Conservation (phyloP, 2,888 invertebrate genomes). For the Drosophila quasianomalipes region DNA sequence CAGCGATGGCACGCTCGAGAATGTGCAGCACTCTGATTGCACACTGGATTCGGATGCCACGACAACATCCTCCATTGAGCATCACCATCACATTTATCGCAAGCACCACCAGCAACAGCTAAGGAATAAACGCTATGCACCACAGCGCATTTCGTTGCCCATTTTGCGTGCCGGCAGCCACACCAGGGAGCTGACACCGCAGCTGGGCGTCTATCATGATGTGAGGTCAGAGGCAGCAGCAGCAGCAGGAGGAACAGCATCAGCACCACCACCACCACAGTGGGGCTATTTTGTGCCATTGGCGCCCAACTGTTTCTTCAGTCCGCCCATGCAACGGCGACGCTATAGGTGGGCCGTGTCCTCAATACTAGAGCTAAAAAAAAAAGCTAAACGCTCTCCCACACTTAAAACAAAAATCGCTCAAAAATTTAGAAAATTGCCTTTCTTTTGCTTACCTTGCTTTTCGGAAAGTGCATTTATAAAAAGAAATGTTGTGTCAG, state of each 20-base stretch:
- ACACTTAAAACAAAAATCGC: not conserved
- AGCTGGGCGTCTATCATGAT: conserved; percentile 79
- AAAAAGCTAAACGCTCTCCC: not conserved
- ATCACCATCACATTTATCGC: conserved; percentile 70
- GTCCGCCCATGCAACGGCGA: conserved; percentile 83
- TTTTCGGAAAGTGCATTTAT: not conserved
- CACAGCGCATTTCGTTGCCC: conserved; percentile 72
- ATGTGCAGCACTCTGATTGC: conserved; percentile 60
- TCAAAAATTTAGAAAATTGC: not conserved
- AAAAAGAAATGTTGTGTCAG: not conserved
- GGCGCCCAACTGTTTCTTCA: conserved; percentile 85
- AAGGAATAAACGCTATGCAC: conserved; percentile 50
- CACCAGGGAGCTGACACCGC: conserved; percentile 65
- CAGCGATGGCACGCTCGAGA: conserved; percentile 62
- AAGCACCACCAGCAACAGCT: conserved; percentile 46
- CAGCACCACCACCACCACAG: conserved; percentile 83
- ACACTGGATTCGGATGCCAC: conserved; percentile 73
- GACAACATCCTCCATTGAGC: conserved; percentile 77
- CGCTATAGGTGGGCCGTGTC: conserved; percentile 75
- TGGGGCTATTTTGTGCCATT: conserved; percentile 88
- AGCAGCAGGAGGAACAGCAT: conserved; percentile 51
- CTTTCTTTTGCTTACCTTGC: not conserved
- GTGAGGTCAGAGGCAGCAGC: conserved; percentile 53
- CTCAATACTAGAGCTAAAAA: not conserved
- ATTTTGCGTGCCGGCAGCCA: conserved; percentile 53